These are phyloP conservation scores for Andrena praecox DNA, from an alignment of 2,888 invertebrate species.

Conservation along the genomic window DNA sequence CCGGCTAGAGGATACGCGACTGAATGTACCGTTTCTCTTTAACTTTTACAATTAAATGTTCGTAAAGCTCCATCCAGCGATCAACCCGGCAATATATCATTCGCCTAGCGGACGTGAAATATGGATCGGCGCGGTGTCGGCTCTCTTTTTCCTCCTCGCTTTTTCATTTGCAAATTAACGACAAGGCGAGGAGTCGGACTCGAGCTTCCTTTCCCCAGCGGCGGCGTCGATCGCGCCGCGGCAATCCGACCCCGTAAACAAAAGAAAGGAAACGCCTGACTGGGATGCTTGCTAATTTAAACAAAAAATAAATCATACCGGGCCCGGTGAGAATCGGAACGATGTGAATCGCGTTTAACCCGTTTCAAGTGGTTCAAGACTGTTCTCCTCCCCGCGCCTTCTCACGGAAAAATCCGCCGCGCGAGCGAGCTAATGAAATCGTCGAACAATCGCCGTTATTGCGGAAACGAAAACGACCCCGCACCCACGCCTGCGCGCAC, in stretches of 20 bases:
- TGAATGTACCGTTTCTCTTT: background rate
- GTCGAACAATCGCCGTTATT: conserved; percentile 49
- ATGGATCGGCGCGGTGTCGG: background rate
- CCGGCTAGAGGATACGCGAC: background rate
- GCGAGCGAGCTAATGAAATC: conserved; percentile 43
- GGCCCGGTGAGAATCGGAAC: conserved; percentile 53
- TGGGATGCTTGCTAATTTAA: conserved; percentile 43
- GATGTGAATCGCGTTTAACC: conserved; percentile 58
- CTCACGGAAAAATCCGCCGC: conserved; percentile 57
- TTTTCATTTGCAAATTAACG: background rate
- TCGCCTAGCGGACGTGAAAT: background rate
- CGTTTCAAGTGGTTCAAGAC: conserved; percentile 29
- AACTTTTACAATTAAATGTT: conserved; percentile 44
- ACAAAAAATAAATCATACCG: conserved; percentile 55
- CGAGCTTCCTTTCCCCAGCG: conserved; percentile 12
- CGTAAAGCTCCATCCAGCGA: conserved; percentile 24
- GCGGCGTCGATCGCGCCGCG: conserved; percentile 17
- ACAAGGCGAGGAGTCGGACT: background rate
- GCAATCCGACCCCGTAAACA: conserved; percentile 34
- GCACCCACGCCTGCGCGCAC: conserved; percentile 1
- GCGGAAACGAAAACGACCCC: conserved; percentile 24
- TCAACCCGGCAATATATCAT: conserved; percentile 29
- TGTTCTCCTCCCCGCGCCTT: conserved; percentile 19
- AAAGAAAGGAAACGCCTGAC: conserved; percentile 55
- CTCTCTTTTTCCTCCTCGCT: background rate